These are phyloP conservation scores for Montipora capricornis DNA, from an alignment of 64 coral and sea anemone species.

Conservation along the genomic window DNA sequence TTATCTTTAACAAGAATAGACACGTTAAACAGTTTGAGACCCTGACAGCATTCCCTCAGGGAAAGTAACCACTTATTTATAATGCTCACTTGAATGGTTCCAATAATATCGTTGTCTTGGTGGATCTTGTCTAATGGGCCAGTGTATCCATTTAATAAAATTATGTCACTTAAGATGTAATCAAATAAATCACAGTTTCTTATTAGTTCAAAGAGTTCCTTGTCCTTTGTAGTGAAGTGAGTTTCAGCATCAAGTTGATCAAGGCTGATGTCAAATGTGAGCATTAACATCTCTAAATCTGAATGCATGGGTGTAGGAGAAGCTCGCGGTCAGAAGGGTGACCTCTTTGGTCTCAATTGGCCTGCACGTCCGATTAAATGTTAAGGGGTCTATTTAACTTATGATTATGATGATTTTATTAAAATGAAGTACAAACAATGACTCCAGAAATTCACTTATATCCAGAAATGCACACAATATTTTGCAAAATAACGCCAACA, in stretches of 20 bases:
- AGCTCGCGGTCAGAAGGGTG: no score
- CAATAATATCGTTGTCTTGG: conserved; percentile 52
- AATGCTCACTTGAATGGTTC: conserved; percentile 72
- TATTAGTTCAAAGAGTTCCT: conserved; percentile 44
- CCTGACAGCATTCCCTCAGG: conserved; percentile 63
- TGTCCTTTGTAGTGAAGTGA: conserved; percentile 38
- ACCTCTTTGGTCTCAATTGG: no score
- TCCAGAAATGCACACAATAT: no score
- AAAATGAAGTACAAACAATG: no score
- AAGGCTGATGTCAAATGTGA: conserved; percentile 12
- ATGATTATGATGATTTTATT: no score
- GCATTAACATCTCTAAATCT: background rate
- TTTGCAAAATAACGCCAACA: no score
- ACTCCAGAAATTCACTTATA: no score
- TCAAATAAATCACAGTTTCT: conserved; percentile 37
- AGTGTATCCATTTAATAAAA: conserved; percentile 78
- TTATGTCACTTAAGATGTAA: conserved; percentile 40
- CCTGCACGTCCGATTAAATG: no score
- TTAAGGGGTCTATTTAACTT: no score
- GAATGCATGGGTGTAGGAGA: no score
- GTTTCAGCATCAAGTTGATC: conserved; percentile 51
- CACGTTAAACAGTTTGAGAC: conserved; percentile 65
- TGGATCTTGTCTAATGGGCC: conserved; percentile 63
- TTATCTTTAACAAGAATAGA: conserved; percentile 56
- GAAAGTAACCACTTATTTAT: conserved; percentile 63